Conservation (phyloP, 2,113 vertebrate genomes). For the Protobothrops flavoviridis region DNA sequence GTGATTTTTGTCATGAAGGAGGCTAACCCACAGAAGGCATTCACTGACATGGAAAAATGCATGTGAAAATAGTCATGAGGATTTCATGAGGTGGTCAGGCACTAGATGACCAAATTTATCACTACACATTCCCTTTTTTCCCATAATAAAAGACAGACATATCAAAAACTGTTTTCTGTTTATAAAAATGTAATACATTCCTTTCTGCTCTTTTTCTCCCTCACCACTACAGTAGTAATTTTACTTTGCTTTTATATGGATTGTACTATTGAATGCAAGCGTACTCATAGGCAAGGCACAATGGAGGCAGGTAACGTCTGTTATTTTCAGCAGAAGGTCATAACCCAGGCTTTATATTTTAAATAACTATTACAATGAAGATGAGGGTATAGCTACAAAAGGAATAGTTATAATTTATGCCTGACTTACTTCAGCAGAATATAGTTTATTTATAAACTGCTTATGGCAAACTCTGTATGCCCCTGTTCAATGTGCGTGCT, state of each 20-base stretch:
- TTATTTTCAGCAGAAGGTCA: constrained; percentile 77
- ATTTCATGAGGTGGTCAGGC: constrained; percentile 51
- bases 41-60: constrained; percentile 54
- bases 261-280: constrained; percentile 69
- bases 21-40: constrained; percentile 43
- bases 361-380: constrained; percentile 79
- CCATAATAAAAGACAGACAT: background rate
- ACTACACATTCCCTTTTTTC: constrained; percentile 36
- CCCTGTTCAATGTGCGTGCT: constrained; percentile 78
- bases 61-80: constrained; percentile 47
- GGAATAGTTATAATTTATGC: constrained; percentile 80
- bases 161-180: constrained; percentile 53
- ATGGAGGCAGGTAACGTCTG: constrained; percentile 63
- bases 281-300: constrained; percentile 70
- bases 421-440: constrained; percentile 79
- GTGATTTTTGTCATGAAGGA: constrained; percentile 60
- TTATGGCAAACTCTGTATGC: constrained; percentile 83
- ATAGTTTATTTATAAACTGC: constrained; percentile 88
- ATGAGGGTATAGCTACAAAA: constrained; percentile 73
- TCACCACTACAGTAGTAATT: constrained; percentile 63
- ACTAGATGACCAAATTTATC: constrained; percentile 48
- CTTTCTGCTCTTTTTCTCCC: constrained; percentile 45
- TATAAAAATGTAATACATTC: constrained; percentile 60
- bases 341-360: constrained; percentile 74
- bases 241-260: constrained; percentile 71